phyloP scores from a whole-genome alignment of 2,113 vertebrate species.

The Pseudorectes ferrugineus region DNA sequence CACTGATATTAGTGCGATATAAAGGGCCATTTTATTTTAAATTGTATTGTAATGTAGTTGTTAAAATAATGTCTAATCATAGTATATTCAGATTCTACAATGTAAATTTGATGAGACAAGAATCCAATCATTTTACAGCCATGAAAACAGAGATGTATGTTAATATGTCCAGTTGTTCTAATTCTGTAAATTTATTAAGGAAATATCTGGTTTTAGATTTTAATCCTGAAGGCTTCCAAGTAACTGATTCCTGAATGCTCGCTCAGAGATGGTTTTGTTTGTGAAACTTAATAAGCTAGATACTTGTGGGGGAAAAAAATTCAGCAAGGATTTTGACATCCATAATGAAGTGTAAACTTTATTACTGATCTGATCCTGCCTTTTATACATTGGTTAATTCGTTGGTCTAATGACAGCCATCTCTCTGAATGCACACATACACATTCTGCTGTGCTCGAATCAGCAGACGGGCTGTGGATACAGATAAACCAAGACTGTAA shows the following conservation, averaged over 20 bases:
- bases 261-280: background rate
- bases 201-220: conserved; percentile 56
- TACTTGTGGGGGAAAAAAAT: background rate
- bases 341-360: conserved; percentile 37
- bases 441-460: conserved; percentile 44
- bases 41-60: conserved; percentile 81
- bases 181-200: conserved; percentile 68
- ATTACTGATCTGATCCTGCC: conserved; percentile 38
- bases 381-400: conserved; percentile 38
- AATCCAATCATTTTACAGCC: conserved; percentile 70
- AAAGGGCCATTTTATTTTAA: conserved; percentile 80
- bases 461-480: conserved; percentile 67
- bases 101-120: conserved; percentile 80
- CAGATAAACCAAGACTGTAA: conserved; percentile 59
- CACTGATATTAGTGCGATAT: conserved; percentile 79
- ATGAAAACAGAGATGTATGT: conserved; percentile 63
- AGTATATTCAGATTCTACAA: conserved; percentile 79
- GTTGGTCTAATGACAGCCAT: conserved; percentile 42
- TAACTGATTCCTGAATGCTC: conserved; percentile 10
- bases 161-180: conserved; percentile 71
- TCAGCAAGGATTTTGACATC: conserved; percentile 30
- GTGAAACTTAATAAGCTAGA: conserved; percentile 32
- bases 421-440: conserved; percentile 32
- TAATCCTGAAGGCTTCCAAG: conserved; percentile 36
- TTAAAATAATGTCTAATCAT: conserved; percentile 85